Evolutionary conservation across 2,113 vertebrate genomes (phyloP), one percentile per base, ranked within the genome.

Genomic region (Apodemus sylvaticus): DNA sequence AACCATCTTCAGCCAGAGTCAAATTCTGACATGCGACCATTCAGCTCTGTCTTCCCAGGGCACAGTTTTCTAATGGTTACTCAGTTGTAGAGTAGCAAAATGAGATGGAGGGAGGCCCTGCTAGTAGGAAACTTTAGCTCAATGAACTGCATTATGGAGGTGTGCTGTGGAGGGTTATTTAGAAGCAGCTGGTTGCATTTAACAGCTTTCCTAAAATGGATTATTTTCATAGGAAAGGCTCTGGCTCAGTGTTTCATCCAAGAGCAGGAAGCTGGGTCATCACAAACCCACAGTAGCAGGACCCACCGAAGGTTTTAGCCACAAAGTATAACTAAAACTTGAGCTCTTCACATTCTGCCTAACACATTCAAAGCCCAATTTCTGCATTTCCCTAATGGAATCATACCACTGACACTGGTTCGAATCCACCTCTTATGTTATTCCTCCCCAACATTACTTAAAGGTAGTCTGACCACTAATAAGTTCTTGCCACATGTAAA

Each of bases 1-100:
- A 97, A 66, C 53, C 55, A 62, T 96, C 24, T 42, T 7, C 86
- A 89, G 36, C 85, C 53, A 90, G 74, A 92, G 83, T 93, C 88
- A 90, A 83, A 93, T 76, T 95, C 64, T 96, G 94, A 95, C 74
- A 91, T 76, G 79, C 1, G 64, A 83, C 91, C 79, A 45, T 70
- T 92, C 64, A 64, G 78, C 55, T 89, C 74, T 96, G 73, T n/a
- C 66, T 64, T 96, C 68, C 81, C 73, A 42, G 42, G 29, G 51
- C 90, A 95, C 55, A 93, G 34, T 73, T 90, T 95, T 88, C 79
- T 85, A 92, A 71, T 73, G 62, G 31, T 94, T 95, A 81, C 53
- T 95, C 81, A 93, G 45, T 22, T 88, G 58, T 95, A 51, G 53
- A 96, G 76, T 92, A 94, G 90, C 90, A 93, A 94, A 95, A 95